Conservation (phyloP, 2,888 invertebrate genomes). For the Flexamia atlantica region DNA sequence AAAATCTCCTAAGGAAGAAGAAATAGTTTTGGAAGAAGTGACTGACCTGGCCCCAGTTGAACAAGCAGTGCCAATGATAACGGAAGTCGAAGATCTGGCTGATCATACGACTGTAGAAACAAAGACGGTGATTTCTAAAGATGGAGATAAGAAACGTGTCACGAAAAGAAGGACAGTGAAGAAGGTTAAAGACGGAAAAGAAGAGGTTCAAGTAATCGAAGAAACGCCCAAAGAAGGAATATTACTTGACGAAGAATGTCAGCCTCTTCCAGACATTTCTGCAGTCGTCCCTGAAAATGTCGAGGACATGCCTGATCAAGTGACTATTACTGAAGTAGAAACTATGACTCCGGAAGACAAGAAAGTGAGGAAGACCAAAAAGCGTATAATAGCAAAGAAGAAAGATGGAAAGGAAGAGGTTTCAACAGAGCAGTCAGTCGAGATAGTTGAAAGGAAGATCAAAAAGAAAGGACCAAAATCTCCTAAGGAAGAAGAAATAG, state of each 20-base stretch:
- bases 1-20: conserved; percentile 63
- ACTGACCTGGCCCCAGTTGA: conserved; percentile 58
- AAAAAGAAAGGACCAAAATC: conserved; percentile 68
- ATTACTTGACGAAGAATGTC: conserved; percentile 28
- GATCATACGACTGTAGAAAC: conserved; percentile 44
- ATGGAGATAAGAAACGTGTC: conserved; percentile 50
- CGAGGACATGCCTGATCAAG: conserved; percentile 61
- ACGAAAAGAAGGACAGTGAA: conserved; percentile 62
- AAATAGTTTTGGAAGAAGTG: conserved; percentile 60
- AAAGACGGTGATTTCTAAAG: conserved; percentile 14
- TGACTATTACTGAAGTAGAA: conserved; percentile 62
- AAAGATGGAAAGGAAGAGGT: conserved; percentile 66
- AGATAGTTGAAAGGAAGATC: conserved; percentile 61
- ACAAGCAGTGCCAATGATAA: conserved; percentile 51
- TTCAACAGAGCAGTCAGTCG: conserved; percentile 61
- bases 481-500: conserved; percentile 14
- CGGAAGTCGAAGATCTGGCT: conserved; percentile 36
- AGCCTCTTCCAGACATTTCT: conserved; percentile 43
- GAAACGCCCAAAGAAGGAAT: conserved; percentile 51
- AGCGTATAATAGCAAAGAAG: conserved; percentile 62
- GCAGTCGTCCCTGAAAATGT: conserved; percentile 55
- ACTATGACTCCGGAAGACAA: conserved; percentile 70
- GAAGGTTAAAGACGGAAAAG: conserved; percentile 65
- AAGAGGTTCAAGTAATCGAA: conserved; percentile 64
- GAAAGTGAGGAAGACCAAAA: conserved; percentile 50